Base-by-base conservation (phyloP, 2,888 invertebrate species). In the Ichneumoninae sp. region DNA sequence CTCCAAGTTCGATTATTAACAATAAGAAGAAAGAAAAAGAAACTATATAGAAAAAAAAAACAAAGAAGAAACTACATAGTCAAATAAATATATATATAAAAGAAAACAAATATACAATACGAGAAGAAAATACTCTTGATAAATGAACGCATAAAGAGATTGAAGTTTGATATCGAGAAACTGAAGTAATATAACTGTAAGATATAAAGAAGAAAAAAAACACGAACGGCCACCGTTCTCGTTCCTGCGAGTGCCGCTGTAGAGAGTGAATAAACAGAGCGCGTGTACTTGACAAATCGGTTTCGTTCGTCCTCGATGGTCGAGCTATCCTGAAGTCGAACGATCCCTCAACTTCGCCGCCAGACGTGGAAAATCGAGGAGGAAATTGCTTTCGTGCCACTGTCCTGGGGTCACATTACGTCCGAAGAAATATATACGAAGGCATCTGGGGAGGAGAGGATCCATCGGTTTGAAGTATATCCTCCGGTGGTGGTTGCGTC, bases 1-100 rank as follows among this genome's bases (percentile, higher is more conserved):
- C 85, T 82, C 82, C 82, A 85, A 85, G 85, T 85, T 85, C 78
- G 82, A 85, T 81, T 50, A 84, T 75, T 81, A 75, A 78, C 36
- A 33, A 50, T 78, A 78, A 80, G 50, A 68, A 30, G 30, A 68
- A 2, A 52, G 19, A 22, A 54, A 50, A 30, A 60, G 13, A 73
- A 44, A 69, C 8, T 60, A 73, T 60, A 44, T 60, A 60, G 22
- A 47, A 16, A 36, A 54, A 36, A 54, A 71, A 5, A 52, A 40
- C n/a, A 10, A 10, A 40, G 40, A 40, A 3, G 40, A 8, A 40
- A 10, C 40, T 40, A 40, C 40, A 40, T 10, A 40, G 40, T 40
- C 40, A 40, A 40, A 40, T 40, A 40, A 40, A 36, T 36, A 40
- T 36, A 44, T 44, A 16, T 40, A 36, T 19, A 60, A 73, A 44